These are phyloP conservation scores for Pipistrellus pipistrellus DNA, from an alignment of 2,797 vertebrate species.

Conservation along the genomic window DNA sequence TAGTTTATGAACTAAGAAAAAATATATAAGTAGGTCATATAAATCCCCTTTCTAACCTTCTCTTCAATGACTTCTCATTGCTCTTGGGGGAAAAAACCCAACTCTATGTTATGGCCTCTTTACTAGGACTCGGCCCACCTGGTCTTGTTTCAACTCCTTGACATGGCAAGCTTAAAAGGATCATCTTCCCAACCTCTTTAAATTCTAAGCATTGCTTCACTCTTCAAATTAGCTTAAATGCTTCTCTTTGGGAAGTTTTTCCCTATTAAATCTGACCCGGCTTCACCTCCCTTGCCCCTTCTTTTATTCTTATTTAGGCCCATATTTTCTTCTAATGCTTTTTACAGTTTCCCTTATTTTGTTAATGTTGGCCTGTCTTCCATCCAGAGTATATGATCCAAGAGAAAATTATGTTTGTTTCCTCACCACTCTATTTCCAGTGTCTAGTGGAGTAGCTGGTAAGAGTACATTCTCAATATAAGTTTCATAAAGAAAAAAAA, in stretches of 20 bases:
- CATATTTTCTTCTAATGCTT: not conserved
- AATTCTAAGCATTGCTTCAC: not conserved
- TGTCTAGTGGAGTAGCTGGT: not conserved
- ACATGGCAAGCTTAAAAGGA: not conserved
- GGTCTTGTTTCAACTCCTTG: not conserved
- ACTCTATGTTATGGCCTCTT: not conserved
- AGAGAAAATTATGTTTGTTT: not conserved
- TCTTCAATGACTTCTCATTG: not conserved
- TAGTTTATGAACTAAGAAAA: conserved; percentile 55
- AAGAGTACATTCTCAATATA: not conserved
- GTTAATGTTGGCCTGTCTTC: not conserved
- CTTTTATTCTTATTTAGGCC: not conserved
- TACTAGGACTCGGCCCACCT: not conserved
- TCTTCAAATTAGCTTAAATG: not conserved
- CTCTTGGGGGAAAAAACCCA: not conserved
- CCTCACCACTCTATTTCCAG: not conserved
- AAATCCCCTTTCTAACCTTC: not conserved
- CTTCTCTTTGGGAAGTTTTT: not conserved
- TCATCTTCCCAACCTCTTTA: not conserved
- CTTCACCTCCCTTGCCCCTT: not conserved
- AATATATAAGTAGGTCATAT: not conserved
- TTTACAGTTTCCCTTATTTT: not conserved
- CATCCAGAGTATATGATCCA: not conserved
- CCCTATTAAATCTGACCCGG: not conserved
- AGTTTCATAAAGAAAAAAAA: conserved; percentile 13